A percentile compares a stretch with the other conserved stretches of the same genome.
Evolutionary conservation across 1,140 invertebrate species (phyloP).

Genomic region (Teleopsis dalmanni): DNA sequence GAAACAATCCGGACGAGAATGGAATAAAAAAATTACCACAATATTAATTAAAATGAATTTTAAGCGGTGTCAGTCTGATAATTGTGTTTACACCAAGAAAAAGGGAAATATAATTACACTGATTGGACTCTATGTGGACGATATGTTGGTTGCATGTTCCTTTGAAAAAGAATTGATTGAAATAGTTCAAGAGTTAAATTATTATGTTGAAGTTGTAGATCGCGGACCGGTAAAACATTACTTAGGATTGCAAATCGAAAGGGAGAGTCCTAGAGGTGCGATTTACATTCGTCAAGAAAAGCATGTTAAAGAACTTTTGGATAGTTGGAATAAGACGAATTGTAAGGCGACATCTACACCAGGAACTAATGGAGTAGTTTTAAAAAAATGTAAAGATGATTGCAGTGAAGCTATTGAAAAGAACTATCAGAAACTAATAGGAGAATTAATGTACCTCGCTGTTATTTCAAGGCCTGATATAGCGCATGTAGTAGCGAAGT

Average conservation of each 20-base stretch:
- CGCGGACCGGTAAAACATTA: neutral
- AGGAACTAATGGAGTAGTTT: neutral
- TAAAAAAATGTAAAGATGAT: neutral
- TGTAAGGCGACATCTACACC: neutral
- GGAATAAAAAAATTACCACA: slow-evolving; percentile 2
- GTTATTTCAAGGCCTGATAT: neutral
- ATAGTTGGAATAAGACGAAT: neutral
- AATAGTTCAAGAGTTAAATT: neutral
- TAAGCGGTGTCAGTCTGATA: neutral
- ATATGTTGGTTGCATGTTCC: neutral
- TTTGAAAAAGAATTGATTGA: neutral
- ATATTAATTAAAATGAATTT: slow-evolving; percentile 1
- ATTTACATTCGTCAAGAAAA: neutral
- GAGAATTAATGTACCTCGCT: neutral
- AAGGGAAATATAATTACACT: neutral
- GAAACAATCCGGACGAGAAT: slow-evolving; percentile 1
- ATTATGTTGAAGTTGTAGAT: neutral
- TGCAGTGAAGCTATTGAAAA: neutral
- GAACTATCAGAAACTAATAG: neutral
- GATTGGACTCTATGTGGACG: too few relatives aligned
- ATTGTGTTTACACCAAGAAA: slow-evolving; percentile 2
- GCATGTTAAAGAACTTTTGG: neutral
- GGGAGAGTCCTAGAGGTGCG: neutral
- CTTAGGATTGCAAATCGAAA: neutral
- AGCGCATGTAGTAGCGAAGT: too few relatives aligned